phyloP scores from a whole-genome alignment of 1,140 invertebrate species.

The Thaumetopoea pityocampa region DNA sequence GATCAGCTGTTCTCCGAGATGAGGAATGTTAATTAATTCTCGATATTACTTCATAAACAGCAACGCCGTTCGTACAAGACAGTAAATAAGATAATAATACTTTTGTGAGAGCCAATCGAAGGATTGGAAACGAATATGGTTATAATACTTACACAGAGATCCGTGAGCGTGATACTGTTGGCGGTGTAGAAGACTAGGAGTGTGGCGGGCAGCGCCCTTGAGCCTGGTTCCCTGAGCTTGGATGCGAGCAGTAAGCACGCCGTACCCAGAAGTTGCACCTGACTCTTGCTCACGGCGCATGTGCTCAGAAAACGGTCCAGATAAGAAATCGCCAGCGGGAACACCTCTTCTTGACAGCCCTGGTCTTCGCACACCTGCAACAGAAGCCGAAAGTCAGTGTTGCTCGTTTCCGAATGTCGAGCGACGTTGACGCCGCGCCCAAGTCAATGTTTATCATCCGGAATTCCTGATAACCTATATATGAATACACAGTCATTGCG shows the following conservation, averaged over 20 bases:
- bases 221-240: slow-evolving; percentile 89
- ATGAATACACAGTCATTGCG: slow-evolving; percentile 55
- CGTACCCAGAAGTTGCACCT: slow-evolving; percentile 92
- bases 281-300: slow-evolving; percentile 86
- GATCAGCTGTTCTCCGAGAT: slow-evolving; percentile 46
- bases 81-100: too few species aligned
- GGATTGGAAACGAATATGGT: not conserved
- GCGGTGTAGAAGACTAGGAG: slow-evolving; percentile 94
- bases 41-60: slow-evolving; percentile 16
- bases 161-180: slow-evolving; percentile 88
- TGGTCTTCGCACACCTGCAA: slow-evolving; percentile 94
- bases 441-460: slow-evolving; percentile 50
- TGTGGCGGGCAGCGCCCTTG: slow-evolving; percentile 85
- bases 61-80: too few species aligned
- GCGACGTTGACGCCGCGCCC: slow-evolving; percentile 35
- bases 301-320: slow-evolving; percentile 93
- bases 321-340: slow-evolving; percentile 92
- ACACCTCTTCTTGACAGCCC: slow-evolving; percentile 93
- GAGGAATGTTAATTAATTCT: slow-evolving; percentile 38
- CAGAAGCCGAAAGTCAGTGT: slow-evolving; percentile 29
- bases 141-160: slow-evolving; percentile 89
- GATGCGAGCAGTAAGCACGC: slow-evolving; percentile 93
- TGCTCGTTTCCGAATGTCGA: slow-evolving; percentile 24
- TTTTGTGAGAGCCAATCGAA: too few species aligned
- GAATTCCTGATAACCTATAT: slow-evolving; percentile 72